Evolutionary conservation across 2,113 vertebrate species (phyloP), one percentile per base, ranked within the genome.

Genomic region (Corythornis madagascariensis): DNA sequence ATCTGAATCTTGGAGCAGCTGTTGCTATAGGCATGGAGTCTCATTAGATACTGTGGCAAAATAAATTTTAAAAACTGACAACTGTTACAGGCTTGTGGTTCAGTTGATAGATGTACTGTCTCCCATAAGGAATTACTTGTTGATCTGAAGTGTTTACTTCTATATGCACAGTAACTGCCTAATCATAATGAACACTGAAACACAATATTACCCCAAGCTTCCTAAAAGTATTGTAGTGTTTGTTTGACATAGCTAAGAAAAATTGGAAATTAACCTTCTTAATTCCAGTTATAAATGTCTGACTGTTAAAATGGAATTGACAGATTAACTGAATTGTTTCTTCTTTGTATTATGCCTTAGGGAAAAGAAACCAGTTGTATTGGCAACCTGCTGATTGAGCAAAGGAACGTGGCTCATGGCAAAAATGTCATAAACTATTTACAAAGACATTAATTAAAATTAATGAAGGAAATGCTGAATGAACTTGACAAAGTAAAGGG

Each of bases 391-490:
- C 10, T 57, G 57, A 74, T 31, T 61, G 48, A 86, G 55, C 61
- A 75, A 45, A 52, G 25, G 9, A 82, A 26, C 11, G 14, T 91
- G 91, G 75, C 56, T 65, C 6, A 12, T 40, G 16, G 67, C 67
- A 88, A 93, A 48, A 63, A 35, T 2, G 71, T 66, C 50, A 82
- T 59, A 86, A 94, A 89, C 64, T 80, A 66, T 88, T 94, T 92
- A 82, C 48, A 74, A 89, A 92, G 38, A 11, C 21, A 86, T 28
- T 90, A 90, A 96, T 96, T 93, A 94, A 95, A 96, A 97, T 95
- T 89, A 92, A 92, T 83, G 50, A 92, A 93, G 45, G 28, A 90
- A 95, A 67, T 80, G 28, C 71, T 81, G 56, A 95, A 91, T 75
- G 45, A 61, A 42, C 33, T 77, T 90, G 82, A 66, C 60, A 91